A percentile compares a stretch with the other conserved stretches of the same genome.
These are phyloP conservation scores for Elephantulus edwardii DNA, from an alignment of 2,113 vertebrate species.

Conservation along the genomic window DNA sequence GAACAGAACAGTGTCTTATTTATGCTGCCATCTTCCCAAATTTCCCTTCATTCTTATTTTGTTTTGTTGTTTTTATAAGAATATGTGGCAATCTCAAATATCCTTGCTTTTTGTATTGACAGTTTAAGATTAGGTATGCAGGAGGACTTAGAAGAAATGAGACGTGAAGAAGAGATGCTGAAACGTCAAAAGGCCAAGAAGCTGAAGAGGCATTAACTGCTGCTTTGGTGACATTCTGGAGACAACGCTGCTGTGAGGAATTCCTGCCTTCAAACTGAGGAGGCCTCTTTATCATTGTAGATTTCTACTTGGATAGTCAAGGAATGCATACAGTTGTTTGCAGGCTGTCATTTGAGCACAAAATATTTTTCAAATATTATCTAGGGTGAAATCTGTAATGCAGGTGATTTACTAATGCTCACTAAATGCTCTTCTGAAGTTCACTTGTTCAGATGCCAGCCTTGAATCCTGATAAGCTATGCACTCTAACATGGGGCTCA, in stretches of 20 bases:
- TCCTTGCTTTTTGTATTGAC: conserved; percentile 58
- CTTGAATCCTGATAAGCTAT: conserved; percentile 83
- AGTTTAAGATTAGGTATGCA: conserved; percentile 92
- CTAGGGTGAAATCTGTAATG: conserved; percentile 79
- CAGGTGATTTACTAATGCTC: conserved; percentile 71
- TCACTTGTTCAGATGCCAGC: conserved; percentile 80
- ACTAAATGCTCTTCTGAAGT: conserved; percentile 76
- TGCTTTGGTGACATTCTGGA: conserved; percentile 60
- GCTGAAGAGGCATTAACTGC: conserved; percentile 85
- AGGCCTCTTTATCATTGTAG: conserved; percentile 64
- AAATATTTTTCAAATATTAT: conserved; percentile 82
- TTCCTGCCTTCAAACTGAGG: conserved; percentile 60
- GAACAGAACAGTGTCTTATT: background rate
- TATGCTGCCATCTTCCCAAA: background rate
- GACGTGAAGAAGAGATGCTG: conserved; percentile 89
- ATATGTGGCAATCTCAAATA: background rate
- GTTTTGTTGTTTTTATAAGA: conserved; percentile 59
- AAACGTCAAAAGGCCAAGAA: conserved; percentile 87
- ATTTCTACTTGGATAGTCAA: conserved; percentile 79
- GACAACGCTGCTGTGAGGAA: conserved; percentile 44
- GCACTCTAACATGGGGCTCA: conserved; percentile 76
- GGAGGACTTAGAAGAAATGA: conserved; percentile 93
- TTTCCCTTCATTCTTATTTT: background rate
- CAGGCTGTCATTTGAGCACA: conserved; percentile 79
- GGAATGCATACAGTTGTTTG: conserved; percentile 77